These are phyloP conservation scores for Coilia nasus DNA, from an alignment of 2,797 vertebrate genomes.

Conservation along the genomic window DNA sequence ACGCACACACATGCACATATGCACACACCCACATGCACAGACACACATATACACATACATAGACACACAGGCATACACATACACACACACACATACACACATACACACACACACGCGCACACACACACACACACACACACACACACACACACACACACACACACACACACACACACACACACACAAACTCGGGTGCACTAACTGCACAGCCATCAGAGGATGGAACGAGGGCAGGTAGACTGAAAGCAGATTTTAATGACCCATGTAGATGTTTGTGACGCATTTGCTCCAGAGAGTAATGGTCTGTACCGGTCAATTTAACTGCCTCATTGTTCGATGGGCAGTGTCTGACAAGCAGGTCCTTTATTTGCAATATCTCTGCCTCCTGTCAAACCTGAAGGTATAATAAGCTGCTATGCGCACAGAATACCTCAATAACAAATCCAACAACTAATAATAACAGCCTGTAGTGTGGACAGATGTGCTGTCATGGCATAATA, in stretches of 20 bases:
- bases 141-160: too few relatives aligned
- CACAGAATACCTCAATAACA: neutral
- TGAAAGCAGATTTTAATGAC: neutral
- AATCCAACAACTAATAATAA: conserved; percentile 15
- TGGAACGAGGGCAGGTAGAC: neutral
- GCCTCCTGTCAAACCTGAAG: neutral
- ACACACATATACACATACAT: too few relatives aligned
- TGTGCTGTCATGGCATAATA: neutral
- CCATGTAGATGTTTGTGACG: neutral
- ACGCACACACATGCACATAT: too few relatives aligned
- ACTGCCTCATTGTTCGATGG: neutral
- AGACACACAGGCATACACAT: neutral
- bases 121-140: too few relatives aligned
- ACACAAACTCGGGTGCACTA: neutral
- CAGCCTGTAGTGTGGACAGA: neutral
- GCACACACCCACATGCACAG: too few relatives aligned
- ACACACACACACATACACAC: neutral
- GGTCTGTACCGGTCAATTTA: neutral
- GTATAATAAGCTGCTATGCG: neutral
- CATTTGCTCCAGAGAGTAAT: neutral
- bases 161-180: neutral
- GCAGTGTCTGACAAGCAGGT: neutral
- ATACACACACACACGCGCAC: too few relatives aligned
- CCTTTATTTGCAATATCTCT: neutral
- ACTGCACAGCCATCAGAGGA: neutral